Conservation (phyloP, 2,888 invertebrate species). For the Drosophila crucigera region DNA sequence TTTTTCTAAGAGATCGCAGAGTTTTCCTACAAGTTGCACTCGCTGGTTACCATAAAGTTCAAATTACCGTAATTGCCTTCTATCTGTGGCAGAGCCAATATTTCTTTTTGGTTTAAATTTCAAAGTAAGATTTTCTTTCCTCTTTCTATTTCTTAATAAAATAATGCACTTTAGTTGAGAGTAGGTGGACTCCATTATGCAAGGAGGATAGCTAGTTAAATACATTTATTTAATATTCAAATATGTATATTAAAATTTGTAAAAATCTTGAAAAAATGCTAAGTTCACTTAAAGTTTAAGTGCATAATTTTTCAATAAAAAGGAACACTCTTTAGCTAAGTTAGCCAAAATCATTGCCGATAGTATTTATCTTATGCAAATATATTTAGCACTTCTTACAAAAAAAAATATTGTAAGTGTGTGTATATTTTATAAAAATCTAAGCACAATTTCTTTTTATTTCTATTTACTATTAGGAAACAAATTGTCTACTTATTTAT, state of each 20-base stretch:
- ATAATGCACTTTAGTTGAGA: not conserved
- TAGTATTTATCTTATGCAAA: not conserved
- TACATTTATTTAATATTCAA: not conserved
- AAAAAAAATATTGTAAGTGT: not conserved
- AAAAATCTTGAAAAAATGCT: not conserved
- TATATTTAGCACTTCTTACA: not conserved
- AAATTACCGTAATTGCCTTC: not conserved
- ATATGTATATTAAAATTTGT: not conserved
- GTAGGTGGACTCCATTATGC: not conserved
- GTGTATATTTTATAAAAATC: not conserved
- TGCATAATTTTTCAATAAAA: not conserved
- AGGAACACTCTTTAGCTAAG: not conserved
- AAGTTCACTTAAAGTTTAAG: not conserved
- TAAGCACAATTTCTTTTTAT: not conserved
- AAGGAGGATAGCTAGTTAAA: not conserved
- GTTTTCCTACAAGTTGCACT: conserved; percentile 18
- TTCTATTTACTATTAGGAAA: not conserved
- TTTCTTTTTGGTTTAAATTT: not conserved
- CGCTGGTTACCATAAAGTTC: conserved; percentile 1
- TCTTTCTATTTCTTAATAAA: not conserved
- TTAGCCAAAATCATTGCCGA: not conserved
- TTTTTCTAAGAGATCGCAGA: conserved; percentile 32
- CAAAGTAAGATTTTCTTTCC: not conserved
- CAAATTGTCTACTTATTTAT: not conserved
- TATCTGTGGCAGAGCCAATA: no score